These are phyloP conservation scores for Perognathus longimembris DNA, from an alignment of 2,113 vertebrate species.

Conservation along the genomic window DNA sequence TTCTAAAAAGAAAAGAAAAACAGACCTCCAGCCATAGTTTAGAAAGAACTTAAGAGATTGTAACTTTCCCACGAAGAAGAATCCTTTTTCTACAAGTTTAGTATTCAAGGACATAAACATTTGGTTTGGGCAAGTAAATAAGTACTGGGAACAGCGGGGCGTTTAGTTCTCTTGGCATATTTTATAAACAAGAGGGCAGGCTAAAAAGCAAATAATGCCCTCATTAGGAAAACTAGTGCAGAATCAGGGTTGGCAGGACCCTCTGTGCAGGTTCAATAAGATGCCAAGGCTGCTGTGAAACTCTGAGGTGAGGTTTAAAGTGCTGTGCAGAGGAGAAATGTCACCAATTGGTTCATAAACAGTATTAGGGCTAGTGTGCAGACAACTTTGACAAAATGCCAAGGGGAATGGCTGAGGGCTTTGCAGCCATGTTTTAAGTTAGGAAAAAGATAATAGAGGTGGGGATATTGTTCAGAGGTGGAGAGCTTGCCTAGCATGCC, in stretches of 20 bases:
- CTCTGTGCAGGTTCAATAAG: background rate
- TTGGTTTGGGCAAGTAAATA: conserved; percentile 76
- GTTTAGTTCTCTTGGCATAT: conserved; percentile 77
- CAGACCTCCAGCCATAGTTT: background rate
- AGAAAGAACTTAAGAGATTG: conserved; percentile 27
- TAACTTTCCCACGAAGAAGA: conserved; percentile 57
- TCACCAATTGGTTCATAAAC: background rate
- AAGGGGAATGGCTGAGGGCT: background rate
- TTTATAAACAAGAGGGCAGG: conserved; percentile 76
- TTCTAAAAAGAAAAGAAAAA: background rate
- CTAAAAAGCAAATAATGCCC: conserved; percentile 71
- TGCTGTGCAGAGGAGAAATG: background rate
- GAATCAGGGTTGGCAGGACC: conserved; percentile 46
- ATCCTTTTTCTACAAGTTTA: conserved; percentile 72
- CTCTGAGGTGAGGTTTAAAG: background rate
- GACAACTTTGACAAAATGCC: conserved; percentile 1
- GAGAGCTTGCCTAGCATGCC: background rate
- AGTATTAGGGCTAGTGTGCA: background rate
- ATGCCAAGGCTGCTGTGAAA: background rate
- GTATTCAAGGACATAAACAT: conserved; percentile 78
- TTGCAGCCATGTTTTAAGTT: background rate
- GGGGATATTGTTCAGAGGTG: background rate
- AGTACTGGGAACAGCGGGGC: conserved; percentile 62
- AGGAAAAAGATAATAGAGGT: background rate
- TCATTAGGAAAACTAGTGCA: conserved; percentile 68